Evolutionary conservation across 2,797 vertebrate species (phyloP), one percentile per base, ranked within the genome.

Genomic region (Epinephelus coioides): DNA sequence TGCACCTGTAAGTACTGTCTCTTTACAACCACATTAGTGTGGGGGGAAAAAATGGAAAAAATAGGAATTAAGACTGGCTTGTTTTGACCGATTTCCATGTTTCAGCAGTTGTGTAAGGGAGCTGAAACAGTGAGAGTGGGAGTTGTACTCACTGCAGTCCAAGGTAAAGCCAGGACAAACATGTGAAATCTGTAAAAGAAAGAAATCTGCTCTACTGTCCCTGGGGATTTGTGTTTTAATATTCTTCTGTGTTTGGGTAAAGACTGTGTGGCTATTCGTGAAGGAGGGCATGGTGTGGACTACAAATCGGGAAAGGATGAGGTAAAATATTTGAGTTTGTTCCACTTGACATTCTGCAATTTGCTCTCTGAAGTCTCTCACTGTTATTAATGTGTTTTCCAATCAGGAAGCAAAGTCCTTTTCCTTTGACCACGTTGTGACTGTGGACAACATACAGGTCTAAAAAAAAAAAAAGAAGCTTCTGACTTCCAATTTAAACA

Each of bases 371-470:
- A 23, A 69, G 27, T 9, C 12, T 61, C n/a, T 61, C 4, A 55
- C 18, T 50, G 27, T 15, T 68, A 4, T n/a, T 8, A 34, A 23
- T 67, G 9, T 79, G n/a, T 82, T 85, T 82, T 69, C 70, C 30
- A 68, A 51, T 54, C 74, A 94, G 94, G 88, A 84, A 66, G 61
- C 46, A 43, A 82, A 74, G 27, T 80, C 84, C 71, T 96, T 93
- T 85, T 78, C 83, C 2, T 96, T 96, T 0, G 95, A 97, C 82
- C 92, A 87, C 5, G 74, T 95, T 17, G 95, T 96, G 80, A 79
- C 54, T 60, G 53, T 88, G 69, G 94, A 95, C 3, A 82, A 87
- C 66, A 89, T 94, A 55, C 93, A 97, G 96, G 97, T 97, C 96
- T 13, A 3, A 40, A 68, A 17, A 1, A 27, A 27, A 27, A 27